Conservation (phyloP, 1,140 invertebrate species). For the Scylla paramamosain region DNA sequence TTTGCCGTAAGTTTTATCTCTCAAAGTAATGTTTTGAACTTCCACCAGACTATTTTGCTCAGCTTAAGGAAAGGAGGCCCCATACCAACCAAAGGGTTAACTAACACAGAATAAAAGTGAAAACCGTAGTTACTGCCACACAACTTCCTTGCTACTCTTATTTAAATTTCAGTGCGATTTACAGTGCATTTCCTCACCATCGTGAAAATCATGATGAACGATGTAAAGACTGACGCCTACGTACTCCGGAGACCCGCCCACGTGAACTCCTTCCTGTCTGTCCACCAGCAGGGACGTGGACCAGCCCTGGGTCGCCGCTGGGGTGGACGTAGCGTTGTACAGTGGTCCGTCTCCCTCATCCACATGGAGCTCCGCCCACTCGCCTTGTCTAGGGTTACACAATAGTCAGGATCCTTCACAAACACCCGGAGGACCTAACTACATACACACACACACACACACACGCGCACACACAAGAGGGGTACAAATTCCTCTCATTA, state of each 20-base stretch:
- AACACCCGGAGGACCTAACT: background rate
- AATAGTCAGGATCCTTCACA: background rate
- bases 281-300: constrained; percentile 50
- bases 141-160: background rate
- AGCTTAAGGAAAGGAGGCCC: too few relatives aligned
- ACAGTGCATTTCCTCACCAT: background rate
- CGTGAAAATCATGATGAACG: constrained; percentile 62
- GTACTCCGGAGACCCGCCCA: constrained; percentile 64
- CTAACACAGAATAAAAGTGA: too few relatives aligned
- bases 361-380: constrained; percentile 60
- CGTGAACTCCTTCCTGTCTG: constrained; percentile 58
- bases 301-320: constrained; percentile 44
- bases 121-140: background rate
- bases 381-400: background rate
- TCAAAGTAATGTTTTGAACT: too few relatives aligned
- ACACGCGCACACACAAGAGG: background rate
- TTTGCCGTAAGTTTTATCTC: too few relatives aligned
- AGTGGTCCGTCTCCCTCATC: constrained; percentile 64
- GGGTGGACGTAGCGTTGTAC: constrained; percentile 62
- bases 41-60: too few relatives aligned
- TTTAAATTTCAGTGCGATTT: background rate
- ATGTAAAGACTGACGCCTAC: constrained; percentile 61
- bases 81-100: too few relatives aligned
- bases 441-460: background rate
- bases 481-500: too few relatives aligned